Evolutionary conservation across 2,113 vertebrate genomes (phyloP).

Genomic region (Falcunculus frontatus): DNA sequence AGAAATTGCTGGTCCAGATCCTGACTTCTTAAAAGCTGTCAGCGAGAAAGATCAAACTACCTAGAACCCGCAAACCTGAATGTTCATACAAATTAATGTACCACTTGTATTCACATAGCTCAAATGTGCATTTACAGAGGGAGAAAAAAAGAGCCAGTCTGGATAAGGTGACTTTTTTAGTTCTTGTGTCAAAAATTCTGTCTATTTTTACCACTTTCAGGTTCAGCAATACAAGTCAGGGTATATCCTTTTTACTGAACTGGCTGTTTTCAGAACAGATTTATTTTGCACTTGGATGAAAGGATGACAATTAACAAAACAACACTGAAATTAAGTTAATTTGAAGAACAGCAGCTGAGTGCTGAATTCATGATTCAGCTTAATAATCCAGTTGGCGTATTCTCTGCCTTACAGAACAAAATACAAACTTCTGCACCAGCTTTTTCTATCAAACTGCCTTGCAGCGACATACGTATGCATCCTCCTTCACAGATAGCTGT

Average conservation of each 20-base stretch:
- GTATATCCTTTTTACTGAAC: neutral
- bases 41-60: neutral
- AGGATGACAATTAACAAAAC: neutral
- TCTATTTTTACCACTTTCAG: neutral
- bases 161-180: neutral
- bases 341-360: neutral
- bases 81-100: neutral
- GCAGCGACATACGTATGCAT: neutral
- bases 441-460: neutral
- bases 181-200: neutral
- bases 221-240: neutral
- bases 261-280: neutral
- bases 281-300: neutral
- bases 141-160: neutral
- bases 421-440: neutral
- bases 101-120: neutral
- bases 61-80: neutral
- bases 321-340: neutral
- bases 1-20: neutral
- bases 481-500: neutral
- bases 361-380: neutral
- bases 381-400: neutral
- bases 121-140: neutral
- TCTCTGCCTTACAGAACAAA: neutral
- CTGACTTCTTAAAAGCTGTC: neutral